Evolutionary conservation across 2,797 vertebrate species (phyloP), one percentile per base, ranked within the genome.

Genomic region (Sebastes oblongus): DNA sequence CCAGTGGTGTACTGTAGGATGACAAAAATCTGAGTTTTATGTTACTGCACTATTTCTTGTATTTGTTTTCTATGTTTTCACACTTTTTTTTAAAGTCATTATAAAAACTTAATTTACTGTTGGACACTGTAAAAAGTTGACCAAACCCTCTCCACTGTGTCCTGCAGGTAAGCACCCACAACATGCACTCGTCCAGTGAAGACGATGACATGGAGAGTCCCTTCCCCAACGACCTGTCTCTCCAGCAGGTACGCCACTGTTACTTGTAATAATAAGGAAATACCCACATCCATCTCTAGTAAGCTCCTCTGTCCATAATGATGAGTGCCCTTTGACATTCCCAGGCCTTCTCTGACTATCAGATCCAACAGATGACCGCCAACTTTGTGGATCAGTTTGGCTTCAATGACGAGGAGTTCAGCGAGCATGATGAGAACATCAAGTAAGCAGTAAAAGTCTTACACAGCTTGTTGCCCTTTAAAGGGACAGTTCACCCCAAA

Each of bases 351-450:
- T 98, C 98, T 0, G 98, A 99, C 91, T 99, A 99, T 94, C 98
- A 99, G 96, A 97, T 99, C 91, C 98, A 99, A 85, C 98, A 99
- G 96, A 99, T 99, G 98, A 98, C 98, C 0, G 97, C 98, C 8
- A 98, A 96, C 87, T 99, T 99, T 3, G 97, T 98, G 84, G 98
- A 99, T 94, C 98, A 99, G 94, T 99, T 99, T 50, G 98, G 98
- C 80, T 99, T 99, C 86, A 99, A 98, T 0, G 98, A 99, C 0
- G 98, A 99, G 91, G 98, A 99, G 86, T 99, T 99, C 89, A 97
- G 96, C 58, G 98, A 99, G 86, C 98, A 99, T 42, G 98, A 99
- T 12, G 98, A 99, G 87, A 98, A 97, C 5, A 97, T 99, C 90
- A 99, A 98, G 97, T 99, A 80, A 95, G 97, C 29, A 6, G 1